These are phyloP conservation scores for Poecilia gillii DNA, from an alignment of 2,797 vertebrate genomes.

Conservation along the genomic window DNA sequence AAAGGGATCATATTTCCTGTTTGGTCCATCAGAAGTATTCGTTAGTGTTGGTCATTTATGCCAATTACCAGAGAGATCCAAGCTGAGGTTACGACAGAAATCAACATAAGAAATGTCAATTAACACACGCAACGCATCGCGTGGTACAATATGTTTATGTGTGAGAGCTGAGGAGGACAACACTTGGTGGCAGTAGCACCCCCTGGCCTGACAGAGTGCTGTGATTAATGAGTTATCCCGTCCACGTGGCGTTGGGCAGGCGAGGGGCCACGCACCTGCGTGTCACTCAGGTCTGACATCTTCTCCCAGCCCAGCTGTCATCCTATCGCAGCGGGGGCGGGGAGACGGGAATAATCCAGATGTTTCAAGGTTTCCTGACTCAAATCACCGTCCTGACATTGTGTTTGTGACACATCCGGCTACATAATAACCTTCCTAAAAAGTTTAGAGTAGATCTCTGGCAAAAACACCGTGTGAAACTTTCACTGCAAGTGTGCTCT, in stretches of 20 bases:
- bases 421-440: conserved; percentile 46
- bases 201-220: conserved; percentile 53
- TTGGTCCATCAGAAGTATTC: conserved; percentile 37
- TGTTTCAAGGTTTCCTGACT: conserved; percentile 73
- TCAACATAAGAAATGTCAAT: conserved; percentile 32
- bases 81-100: conserved; percentile 44
- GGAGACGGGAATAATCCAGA: conserved; percentile 69
- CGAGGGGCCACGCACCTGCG: conserved; percentile 73
- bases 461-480: conserved; percentile 12
- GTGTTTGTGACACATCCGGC: conserved; percentile 52
- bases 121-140: conserved; percentile 41
- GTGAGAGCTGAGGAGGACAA: conserved; percentile 32
- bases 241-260: conserved; percentile 54
- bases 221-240: conserved; percentile 78
- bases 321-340: conserved; percentile 37
- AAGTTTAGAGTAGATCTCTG: conserved; percentile 37
- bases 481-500: conserved; percentile 21
- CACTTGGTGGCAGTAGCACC: conserved; percentile 61
- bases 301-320: conserved; percentile 68
- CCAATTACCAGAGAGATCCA: conserved; percentile 61
- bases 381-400: conserved; percentile 65
- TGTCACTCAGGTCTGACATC: conserved; percentile 77
- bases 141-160: conserved; percentile 30
- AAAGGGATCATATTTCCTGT: conserved; percentile 64
- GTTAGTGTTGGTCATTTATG: conserved; percentile 61